Conservation (phyloP, 2,888 invertebrate genomes). For the Ophioninae sp. region DNA sequence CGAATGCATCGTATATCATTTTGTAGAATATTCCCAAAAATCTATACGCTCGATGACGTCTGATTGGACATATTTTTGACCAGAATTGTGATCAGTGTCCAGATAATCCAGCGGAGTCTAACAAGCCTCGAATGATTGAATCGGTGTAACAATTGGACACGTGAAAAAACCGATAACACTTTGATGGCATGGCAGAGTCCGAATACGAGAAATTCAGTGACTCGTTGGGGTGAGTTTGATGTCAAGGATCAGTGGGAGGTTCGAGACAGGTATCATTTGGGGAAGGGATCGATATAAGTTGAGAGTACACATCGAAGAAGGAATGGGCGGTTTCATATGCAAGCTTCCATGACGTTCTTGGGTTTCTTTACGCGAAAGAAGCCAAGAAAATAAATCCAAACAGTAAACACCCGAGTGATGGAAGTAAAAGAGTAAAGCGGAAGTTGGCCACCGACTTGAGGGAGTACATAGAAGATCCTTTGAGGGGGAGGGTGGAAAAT, state of each 20-base stretch:
- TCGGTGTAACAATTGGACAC: no score
- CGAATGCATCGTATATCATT: background rate
- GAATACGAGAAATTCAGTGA: background rate
- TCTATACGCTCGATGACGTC: background rate
- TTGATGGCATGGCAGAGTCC: no score
- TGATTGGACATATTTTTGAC: no score
- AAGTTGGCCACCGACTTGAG: conserved; percentile 38
- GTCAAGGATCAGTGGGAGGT: background rate
- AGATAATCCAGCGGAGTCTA: no score
- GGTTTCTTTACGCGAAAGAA: conserved; percentile 25
- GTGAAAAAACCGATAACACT: no score
- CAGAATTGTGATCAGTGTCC: no score
- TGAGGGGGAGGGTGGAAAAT: conserved; percentile 8
- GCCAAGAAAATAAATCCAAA: conserved; percentile 75
- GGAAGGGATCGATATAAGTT: background rate
- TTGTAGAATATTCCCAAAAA: background rate
- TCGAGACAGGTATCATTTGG: background rate
- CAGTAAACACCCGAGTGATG: conserved; percentile 72
- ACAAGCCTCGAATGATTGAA: no score
- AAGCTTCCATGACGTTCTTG: conserved; percentile 15
- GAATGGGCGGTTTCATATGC: conserved; percentile 46
- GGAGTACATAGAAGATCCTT: conserved; percentile 36
- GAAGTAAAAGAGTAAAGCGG: conserved; percentile 31
- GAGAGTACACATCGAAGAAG: conserved; percentile 23
- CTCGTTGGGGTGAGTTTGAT: background rate